phyloP scores from a whole-genome alignment of 2,113 vertebrate species.

The Anolis sagrei region DNA sequence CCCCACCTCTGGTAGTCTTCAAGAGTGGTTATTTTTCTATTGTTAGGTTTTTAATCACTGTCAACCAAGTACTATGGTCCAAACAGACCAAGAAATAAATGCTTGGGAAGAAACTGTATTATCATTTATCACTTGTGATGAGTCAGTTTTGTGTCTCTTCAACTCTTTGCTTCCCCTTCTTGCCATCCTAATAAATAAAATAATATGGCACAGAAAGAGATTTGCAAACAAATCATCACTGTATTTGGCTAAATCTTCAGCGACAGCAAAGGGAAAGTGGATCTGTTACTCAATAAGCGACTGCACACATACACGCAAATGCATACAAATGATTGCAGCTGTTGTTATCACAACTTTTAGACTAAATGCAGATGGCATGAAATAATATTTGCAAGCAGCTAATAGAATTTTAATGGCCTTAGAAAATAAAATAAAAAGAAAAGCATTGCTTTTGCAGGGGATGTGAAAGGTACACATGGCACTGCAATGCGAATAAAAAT shows the following conservation, averaged over 20 bases:
- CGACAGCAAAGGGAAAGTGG: constrained; percentile 57
- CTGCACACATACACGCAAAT: constrained; percentile 61
- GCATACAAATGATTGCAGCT: constrained; percentile 78
- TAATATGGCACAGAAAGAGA: constrained; percentile 64
- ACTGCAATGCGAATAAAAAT: constrained; percentile 52
- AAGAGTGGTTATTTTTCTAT: constrained; percentile 31
- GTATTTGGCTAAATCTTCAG: constrained; percentile 64
- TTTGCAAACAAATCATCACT: constrained; percentile 76
- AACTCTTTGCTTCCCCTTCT: constrained; percentile 58
- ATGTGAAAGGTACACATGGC: constrained; percentile 59
- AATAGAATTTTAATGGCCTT: constrained; percentile 83
- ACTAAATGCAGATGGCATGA: constrained; percentile 80
- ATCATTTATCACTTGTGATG: constrained; percentile 63
- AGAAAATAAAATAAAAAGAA: constrained; percentile 74
- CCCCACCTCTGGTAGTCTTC: constrained; percentile 12
- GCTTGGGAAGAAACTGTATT: constrained; percentile 48
- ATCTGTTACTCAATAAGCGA: constrained; percentile 63
- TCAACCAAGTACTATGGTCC: constrained; percentile 25
- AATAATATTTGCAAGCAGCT: constrained; percentile 82
- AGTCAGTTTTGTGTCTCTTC: constrained; percentile 57
- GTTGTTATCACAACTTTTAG: constrained; percentile 73
- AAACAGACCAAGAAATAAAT: constrained; percentile 41
- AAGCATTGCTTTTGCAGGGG: constrained; percentile 63
- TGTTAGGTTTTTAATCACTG: constrained; percentile 39
- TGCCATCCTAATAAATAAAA: constrained; percentile 76